phyloP scores from a whole-genome alignment of 1,140 invertebrate species.

The Drosophila miranda region DNA sequence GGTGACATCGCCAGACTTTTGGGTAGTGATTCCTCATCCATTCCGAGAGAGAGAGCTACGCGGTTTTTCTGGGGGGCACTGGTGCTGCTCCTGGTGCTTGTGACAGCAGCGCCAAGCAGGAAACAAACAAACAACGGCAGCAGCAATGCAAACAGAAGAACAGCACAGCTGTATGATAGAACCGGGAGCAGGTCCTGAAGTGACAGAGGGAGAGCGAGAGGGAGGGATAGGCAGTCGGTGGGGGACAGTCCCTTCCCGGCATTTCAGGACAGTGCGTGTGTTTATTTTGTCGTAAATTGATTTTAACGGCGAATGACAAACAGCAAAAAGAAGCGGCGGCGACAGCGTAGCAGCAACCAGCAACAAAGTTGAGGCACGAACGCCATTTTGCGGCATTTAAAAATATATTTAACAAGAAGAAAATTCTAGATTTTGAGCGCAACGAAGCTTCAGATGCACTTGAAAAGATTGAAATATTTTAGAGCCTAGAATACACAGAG shows the following conservation, averaged over 20 bases:
- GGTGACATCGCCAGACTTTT: conserved; percentile 70
- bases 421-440: too few relatives aligned
- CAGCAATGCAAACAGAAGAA: conserved; percentile 63
- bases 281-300: conserved; percentile 81
- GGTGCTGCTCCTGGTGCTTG: conserved; percentile 22
- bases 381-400: conserved; percentile 66
- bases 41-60: conserved; percentile 1
- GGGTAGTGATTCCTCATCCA: conserved; percentile 46
- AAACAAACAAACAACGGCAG: conserved; percentile 70
- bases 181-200: background rate
- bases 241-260: background rate
- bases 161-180: too few relatives aligned
- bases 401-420: conserved; percentile 37
- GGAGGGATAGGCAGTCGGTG: background rate
- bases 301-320: conserved; percentile 79
- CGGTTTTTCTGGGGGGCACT: background rate
- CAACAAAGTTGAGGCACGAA: conserved; percentile 34
- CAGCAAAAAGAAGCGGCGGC: conserved; percentile 45
- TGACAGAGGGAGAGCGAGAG: background rate
- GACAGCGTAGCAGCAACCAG: conserved; percentile 16
- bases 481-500: too few relatives aligned
- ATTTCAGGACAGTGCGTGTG: conserved; percentile 65
- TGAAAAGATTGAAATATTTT: too few relatives aligned
- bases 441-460: too few relatives aligned
- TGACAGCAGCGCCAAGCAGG: conserved; percentile 54